Percentiles rank a stretch among this genome's conserved stretches.
phyloP scores from a whole-genome alignment of 2,113 vertebrate species.

The Amia ocellicauda region DNA sequence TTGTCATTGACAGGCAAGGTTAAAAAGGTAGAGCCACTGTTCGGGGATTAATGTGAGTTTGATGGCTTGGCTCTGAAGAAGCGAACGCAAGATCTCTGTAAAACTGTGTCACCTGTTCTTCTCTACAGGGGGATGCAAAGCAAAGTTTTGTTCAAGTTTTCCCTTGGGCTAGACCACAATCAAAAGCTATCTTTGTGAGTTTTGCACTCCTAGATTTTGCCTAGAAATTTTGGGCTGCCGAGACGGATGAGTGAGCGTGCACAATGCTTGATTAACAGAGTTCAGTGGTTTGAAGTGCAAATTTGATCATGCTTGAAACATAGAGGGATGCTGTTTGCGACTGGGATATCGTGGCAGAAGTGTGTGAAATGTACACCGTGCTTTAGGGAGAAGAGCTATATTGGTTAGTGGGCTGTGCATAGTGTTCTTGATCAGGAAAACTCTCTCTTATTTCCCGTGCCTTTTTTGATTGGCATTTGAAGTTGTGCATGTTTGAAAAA shows the following conservation, averaged over 20 bases:
- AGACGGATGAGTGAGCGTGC: constrained; percentile 64
- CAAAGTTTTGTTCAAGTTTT: constrained; percentile 65
- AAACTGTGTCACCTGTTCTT: constrained; percentile 62
- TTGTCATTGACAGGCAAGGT: constrained; percentile 6
- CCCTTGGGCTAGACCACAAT: constrained; percentile 59
- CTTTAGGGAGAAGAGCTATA: constrained; percentile 44
- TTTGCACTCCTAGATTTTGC: constrained; percentile 58
- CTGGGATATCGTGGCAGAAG: constrained; percentile 56
- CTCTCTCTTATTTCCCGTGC: no score
- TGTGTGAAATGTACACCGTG: constrained; percentile 29
- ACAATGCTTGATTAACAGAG: constrained; percentile 75
- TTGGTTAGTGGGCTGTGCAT: neutral
- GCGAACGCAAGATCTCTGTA: constrained; percentile 46
- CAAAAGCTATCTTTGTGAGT: constrained; percentile 77
- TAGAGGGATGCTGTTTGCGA: constrained; percentile 55
- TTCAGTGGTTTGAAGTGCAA: constrained; percentile 79
- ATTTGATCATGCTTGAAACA: constrained; percentile 71
- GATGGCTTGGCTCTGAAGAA: constrained; percentile 41
- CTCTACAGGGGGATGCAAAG: constrained; percentile 48
- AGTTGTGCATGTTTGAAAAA: no score
- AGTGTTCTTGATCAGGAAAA: neutral
- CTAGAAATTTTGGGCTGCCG: constrained; percentile 56
- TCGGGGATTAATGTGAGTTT: constrained; percentile 53
- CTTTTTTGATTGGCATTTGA: no score
- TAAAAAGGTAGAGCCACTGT: constrained; percentile 44